These are phyloP conservation scores for Rhynchonycteris naso DNA, from an alignment of 2,797 vertebrate species.

Conservation along the genomic window DNA sequence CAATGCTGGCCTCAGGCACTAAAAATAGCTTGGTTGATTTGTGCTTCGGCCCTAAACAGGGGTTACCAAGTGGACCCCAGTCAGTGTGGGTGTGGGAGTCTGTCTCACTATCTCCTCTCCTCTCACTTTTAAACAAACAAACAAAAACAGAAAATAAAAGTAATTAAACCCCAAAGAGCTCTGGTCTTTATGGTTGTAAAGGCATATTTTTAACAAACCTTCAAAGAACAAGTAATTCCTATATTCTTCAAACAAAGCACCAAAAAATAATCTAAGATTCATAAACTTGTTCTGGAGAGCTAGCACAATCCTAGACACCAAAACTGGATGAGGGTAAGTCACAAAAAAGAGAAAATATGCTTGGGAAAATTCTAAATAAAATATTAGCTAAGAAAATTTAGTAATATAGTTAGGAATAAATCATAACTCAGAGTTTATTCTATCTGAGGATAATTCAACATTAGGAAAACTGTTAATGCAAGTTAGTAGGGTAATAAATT, in stretches of 20 bases:
- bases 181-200: slow-evolving; percentile 9
- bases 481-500: slow-evolving; percentile 2
- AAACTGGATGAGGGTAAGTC: neutral
- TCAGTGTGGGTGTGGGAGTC: too few relatives aligned
- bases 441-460: neutral
- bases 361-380: neutral
- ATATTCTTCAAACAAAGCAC: neutral
- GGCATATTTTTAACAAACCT: slow-evolving; percentile 19
- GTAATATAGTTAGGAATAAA: neutral
- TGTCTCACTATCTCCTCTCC: too few relatives aligned
- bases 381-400: neutral
- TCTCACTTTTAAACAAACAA: too few relatives aligned
- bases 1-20: too few relatives aligned
- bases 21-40: too few relatives aligned
- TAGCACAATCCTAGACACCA: neutral
- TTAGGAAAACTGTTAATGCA: slow-evolving; percentile 17
- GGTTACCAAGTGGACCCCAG: too few relatives aligned
- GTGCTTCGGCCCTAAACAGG: too few relatives aligned
- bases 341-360: neutral
- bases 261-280: neutral
- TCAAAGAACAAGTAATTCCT: neutral
- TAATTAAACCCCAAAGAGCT: neutral
- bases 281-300: neutral
- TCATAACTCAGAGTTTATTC: neutral
- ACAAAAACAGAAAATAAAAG: neutral